Evolutionary conservation across 30 jellyfish, hydroid and myxozoan species (phyloP).

Genomic region (Cassiopea andromeda): DNA sequence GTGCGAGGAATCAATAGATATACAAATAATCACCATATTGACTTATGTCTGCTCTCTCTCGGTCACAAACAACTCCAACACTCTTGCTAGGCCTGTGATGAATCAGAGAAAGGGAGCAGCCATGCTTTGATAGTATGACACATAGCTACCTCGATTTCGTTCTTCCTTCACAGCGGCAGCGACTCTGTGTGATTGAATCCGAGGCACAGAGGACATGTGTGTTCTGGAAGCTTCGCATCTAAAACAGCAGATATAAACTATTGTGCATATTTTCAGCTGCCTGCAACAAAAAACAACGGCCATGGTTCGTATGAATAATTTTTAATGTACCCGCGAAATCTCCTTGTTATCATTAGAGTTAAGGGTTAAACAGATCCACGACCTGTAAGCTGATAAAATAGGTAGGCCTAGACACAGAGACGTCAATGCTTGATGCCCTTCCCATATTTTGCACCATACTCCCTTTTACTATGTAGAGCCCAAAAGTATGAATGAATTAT

Average conservation of each 20-base stretch:
- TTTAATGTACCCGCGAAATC: too few relatives aligned
- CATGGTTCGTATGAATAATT: background rate
- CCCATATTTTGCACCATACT: too few relatives aligned
- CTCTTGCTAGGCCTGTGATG: background rate
- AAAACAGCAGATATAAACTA: background rate
- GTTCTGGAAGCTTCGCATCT: slow-evolving; percentile 45
- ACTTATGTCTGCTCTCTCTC: background rate
- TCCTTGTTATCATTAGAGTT: too few relatives aligned
- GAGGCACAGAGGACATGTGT: slow-evolving; percentile 59
- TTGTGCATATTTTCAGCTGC: background rate
- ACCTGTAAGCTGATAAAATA: too few relatives aligned
- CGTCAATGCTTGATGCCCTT: too few relatives aligned
- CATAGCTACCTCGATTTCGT: slow-evolving; percentile 46
- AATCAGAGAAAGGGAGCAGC: background rate
- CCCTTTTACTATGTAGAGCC: too few relatives aligned
- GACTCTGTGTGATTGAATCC: slow-evolving; percentile 1
- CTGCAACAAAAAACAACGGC: background rate
- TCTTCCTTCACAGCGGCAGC: slow-evolving; percentile 32
- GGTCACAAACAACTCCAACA: background rate
- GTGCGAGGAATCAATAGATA: too few relatives aligned
- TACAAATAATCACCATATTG: background rate
- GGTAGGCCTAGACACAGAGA: too few relatives aligned
- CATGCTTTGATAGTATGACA: slow-evolving; percentile 32
- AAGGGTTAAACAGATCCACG: too few relatives aligned
- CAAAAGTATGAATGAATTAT: too few relatives aligned